These are phyloP conservation scores for Nannoperca obscura DNA, from an alignment of 2,797 vertebrate genomes.

Conservation along the genomic window DNA sequence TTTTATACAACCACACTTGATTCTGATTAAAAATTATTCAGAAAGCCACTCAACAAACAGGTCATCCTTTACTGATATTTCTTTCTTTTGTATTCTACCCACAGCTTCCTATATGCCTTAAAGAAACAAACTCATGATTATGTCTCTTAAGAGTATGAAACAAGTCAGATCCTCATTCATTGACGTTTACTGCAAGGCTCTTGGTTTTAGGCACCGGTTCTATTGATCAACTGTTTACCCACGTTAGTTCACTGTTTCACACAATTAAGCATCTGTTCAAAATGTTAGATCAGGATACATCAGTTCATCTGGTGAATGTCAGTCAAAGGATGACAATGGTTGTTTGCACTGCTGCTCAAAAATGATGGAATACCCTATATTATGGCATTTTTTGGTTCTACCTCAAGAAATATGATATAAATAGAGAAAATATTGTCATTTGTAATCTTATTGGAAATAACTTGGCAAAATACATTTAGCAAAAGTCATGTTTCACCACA, in stretches of 20 bases:
- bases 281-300: slow-evolving; percentile 40
- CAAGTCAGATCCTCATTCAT: slow-evolving; percentile 36
- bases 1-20: slow-evolving; percentile 46
- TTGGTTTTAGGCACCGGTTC: slow-evolving; percentile 76
- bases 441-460: not conserved
- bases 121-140: slow-evolving; percentile 46
- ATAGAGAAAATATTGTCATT: slow-evolving; percentile 7
- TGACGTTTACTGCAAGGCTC: slow-evolving; percentile 70
- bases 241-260: slow-evolving; percentile 47
- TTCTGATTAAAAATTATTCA: slow-evolving; percentile 56
- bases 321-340: slow-evolving; percentile 36
- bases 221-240: slow-evolving; percentile 52
- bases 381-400: slow-evolving; percentile 20
- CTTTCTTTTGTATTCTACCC: slow-evolving; percentile 29
- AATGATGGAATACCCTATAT: slow-evolving; percentile 41
- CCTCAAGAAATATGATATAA: slow-evolving; percentile 16
- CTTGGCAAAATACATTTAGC: not conserved
- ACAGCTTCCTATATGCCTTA: slow-evolving; percentile 27
- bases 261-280: slow-evolving; percentile 42
- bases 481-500: not conserved
- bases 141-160: slow-evolving; percentile 51
- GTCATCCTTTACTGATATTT: slow-evolving; percentile 14
- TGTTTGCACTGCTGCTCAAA: slow-evolving; percentile 49
- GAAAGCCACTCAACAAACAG: slow-evolving; percentile 50
- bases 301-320: slow-evolving; percentile 36